Percentiles rank a stretch among this genome's conserved stretches.
phyloP scores from a whole-genome alignment of 1,140 invertebrate genomes.

The Campoletis sonorensis region DNA sequence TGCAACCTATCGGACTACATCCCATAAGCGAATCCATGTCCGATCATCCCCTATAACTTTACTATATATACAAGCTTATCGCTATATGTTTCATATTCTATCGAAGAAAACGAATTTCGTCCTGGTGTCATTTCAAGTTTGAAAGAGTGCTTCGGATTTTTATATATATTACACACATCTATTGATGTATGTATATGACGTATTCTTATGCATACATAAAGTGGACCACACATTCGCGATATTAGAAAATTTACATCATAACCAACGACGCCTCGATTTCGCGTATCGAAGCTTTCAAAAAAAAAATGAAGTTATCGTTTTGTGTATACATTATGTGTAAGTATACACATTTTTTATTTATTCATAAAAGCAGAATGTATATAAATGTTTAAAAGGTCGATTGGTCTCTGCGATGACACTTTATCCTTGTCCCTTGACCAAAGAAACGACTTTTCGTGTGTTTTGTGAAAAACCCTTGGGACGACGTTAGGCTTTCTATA shows the following conservation, averaged over 20 bases:
- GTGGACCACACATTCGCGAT: slow-evolving; percentile 13
- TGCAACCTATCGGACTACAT: slow-evolving; percentile 28
- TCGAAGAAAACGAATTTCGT: slow-evolving; percentile 36
- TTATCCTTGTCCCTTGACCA: slow-evolving; percentile 20
- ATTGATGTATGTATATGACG: background rate
- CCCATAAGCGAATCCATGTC: slow-evolving; percentile 32
- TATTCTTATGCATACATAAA: background rate
- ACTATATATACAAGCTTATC: slow-evolving; percentile 20
- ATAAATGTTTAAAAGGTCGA: background rate
- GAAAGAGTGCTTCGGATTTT: slow-evolving; percentile 12
- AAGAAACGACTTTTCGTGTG: slow-evolving; percentile 2
- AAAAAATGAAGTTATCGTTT: slow-evolving; percentile 32
- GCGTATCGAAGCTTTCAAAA: slow-evolving; percentile 2
- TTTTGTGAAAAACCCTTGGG: background rate
- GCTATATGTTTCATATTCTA: slow-evolving; percentile 8
- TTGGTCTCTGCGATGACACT: background rate
- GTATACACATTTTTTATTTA: background rate
- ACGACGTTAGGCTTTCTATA: no score
- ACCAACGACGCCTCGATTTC: background rate
- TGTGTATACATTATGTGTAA: background rate
- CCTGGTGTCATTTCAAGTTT: slow-evolving; percentile 25
- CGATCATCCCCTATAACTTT: slow-evolving; percentile 34
- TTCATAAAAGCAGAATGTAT: background rate
- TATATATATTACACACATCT: background rate
- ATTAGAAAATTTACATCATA: slow-evolving; percentile 33